A percentile compares a stretch with the other conserved stretches of the same genome.
Conservation (phyloP, 1,140 invertebrate genomes). For the Acromyrmex heyeri region DNA sequence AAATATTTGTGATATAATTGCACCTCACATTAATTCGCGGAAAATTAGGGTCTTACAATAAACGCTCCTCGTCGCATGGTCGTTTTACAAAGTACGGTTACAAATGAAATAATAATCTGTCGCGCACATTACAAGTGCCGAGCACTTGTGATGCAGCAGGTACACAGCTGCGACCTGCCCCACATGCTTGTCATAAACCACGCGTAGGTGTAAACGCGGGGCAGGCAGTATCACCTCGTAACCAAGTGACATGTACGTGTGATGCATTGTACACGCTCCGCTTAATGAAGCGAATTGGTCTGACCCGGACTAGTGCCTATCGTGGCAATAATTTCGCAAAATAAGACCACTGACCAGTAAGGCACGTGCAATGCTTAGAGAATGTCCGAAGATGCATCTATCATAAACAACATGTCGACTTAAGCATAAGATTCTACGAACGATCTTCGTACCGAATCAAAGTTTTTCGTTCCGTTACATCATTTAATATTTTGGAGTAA, state of each 20-base stretch:
- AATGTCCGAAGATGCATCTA: not conserved
- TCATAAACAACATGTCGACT: not conserved
- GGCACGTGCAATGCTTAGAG: constrained; percentile 34
- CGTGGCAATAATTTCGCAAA: constrained; percentile 49
- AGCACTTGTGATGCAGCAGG: constrained; percentile 64
- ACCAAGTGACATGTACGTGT: constrained; percentile 56
- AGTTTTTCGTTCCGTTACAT: not conserved
- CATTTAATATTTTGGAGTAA: not conserved
- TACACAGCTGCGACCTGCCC: constrained; percentile 70
- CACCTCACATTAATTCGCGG: not conserved
- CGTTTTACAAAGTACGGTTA: constrained; percentile 10
- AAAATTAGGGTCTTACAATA: constrained; percentile 1
- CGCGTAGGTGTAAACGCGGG: constrained; percentile 64
- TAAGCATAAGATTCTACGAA: not conserved
- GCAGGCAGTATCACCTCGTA: constrained; percentile 59
- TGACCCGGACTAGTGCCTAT: constrained; percentile 70
- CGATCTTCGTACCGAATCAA: not conserved
- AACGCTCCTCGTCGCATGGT: not conserved
- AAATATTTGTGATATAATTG: not conserved
- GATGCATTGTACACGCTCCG: constrained; percentile 55
- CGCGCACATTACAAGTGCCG: constrained; percentile 30
- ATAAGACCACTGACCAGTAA: constrained; percentile 49
- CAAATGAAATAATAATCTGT: constrained; percentile 50
- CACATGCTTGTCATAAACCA: constrained; percentile 63
- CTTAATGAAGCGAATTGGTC: constrained; percentile 75